Percentiles rank a stretch among this genome's conserved stretches.
Conservation (phyloP, 1,140 invertebrate species). For the Rhopalosiphum padi region DNA sequence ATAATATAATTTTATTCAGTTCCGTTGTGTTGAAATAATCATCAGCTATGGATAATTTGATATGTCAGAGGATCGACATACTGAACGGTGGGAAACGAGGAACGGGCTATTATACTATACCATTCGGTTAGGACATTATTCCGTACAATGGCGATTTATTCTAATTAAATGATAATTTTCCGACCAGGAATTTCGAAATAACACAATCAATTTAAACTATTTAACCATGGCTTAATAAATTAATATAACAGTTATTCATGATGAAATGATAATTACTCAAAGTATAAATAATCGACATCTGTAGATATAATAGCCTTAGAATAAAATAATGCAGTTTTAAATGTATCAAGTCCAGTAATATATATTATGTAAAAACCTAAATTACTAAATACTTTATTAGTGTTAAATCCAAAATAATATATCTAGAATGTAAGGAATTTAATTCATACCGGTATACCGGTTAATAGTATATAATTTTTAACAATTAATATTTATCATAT, state of each 20-base stretch:
- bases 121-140: neutral
- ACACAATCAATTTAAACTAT: neutral
- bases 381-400: neutral
- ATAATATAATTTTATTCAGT: neutral
- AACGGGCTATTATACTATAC: neutral
- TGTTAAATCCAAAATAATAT: neutral
- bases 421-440: neutral
- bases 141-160: neutral
- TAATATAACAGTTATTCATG: neutral
- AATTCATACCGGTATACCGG: neutral
- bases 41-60: neutral
- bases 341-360: neutral
- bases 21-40: neutral
- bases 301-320: neutral
- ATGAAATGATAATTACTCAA: neutral
- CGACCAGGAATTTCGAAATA: neutral
- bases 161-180: constrained; percentile 14
- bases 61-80: neutral
- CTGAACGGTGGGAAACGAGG: neutral
- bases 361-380: neutral
- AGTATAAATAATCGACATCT: neutral
- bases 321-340: neutral
- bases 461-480: neutral
- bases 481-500: neutral
- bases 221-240: neutral